These are phyloP conservation scores for Lottia scabra DNA, from an alignment of 2,888 invertebrate genomes.

Conservation along the genomic window DNA sequence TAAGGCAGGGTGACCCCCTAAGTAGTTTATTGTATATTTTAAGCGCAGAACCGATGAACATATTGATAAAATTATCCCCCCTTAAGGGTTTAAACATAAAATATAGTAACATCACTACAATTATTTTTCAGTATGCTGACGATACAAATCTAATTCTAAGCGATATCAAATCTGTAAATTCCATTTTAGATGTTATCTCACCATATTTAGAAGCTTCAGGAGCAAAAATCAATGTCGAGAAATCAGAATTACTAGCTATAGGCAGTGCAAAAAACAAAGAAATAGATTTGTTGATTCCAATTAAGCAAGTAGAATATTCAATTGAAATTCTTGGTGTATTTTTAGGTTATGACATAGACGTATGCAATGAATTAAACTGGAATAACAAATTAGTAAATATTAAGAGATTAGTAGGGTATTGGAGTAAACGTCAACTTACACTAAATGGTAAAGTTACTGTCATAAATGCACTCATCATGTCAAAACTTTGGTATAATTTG, in stretches of 20 bases:
- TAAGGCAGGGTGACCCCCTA: too few relatives aligned
- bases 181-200: background rate
- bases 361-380: background rate
- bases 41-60: too few relatives aligned
- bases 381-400: background rate
- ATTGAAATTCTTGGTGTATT: background rate
- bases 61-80: too few relatives aligned
- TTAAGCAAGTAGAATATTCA: background rate
- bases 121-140: too few relatives aligned
- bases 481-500: background rate
- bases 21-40: too few relatives aligned
- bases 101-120: too few relatives aligned
- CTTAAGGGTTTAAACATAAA: too few relatives aligned
- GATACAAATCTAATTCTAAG: too few relatives aligned
- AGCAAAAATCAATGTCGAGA: background rate
- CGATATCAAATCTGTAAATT: background rate
- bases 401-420: background rate
- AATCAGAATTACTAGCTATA: background rate
- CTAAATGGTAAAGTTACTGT: background rate
- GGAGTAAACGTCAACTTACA: slow-evolving; percentile 1
- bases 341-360: background rate
- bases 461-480: background rate
- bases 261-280: background rate
- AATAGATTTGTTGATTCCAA: background rate
- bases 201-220: background rate